Evolutionary conservation across 2,113 vertebrate species (phyloP), one percentile per base, ranked within the genome.

Genomic region (Lamprotornis superbus): DNA sequence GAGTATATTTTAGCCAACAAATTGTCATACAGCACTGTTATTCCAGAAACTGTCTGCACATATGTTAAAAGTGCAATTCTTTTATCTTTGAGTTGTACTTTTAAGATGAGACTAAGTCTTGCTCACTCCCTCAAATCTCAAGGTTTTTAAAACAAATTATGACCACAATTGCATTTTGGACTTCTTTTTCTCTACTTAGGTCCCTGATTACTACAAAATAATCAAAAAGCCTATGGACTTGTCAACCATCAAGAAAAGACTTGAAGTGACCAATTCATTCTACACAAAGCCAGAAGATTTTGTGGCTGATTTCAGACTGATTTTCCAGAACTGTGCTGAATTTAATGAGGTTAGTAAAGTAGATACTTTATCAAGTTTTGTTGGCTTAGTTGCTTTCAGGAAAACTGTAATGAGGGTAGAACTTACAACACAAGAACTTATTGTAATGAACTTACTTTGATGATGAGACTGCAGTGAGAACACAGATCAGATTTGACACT

Each of bases 141-240:
- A 50, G 20, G 5, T 69, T 68, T 93, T 19, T 68, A 57, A 55
- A 93, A 47, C 7, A 87, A 83, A 9, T 40, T 56, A 78, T 35
- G 35, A 78, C 59, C 25, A 30, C 59, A 14, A 87, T 87, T 95
- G 11, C n/a, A 61, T 91, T 87, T 67, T 22, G 22, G 28, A 12
- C 15, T 14, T 44, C 35, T 42, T 71, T 67, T 33, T 8, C 19
- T 74, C 63, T 35, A 9, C 90, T 31, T 95, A 98, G 98, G 98
- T 98, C 97, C 98, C 98, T 64, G 98, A 98, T 96, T 98, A 98
- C 95, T 98, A 98, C 74, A 98, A 96, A 98, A 98, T 98, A 92
- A 98, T 98, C 89, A 98, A 98, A 91, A 98, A 97, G 55, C 98
- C 98, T 39, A 98, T 98, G 98, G 98, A 98, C 79, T 97, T 98